Conservation (phyloP, 2,888 invertebrate species). For the Macaria notata region DNA sequence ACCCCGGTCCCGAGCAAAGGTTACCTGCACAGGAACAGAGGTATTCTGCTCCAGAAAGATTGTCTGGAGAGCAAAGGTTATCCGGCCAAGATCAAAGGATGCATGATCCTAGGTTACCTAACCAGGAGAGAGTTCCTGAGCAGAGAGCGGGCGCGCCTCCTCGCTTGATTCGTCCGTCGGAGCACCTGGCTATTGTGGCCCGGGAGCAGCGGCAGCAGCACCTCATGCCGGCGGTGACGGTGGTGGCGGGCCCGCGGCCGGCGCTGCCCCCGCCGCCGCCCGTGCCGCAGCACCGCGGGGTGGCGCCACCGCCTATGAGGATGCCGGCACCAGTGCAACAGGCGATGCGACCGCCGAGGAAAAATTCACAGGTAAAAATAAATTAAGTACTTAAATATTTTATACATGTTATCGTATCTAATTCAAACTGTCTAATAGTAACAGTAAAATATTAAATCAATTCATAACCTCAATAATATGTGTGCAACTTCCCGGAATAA, state of each 20-base stretch:
- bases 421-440: too few species aligned
- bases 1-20: slow-evolving; percentile 10
- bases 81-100: slow-evolving; percentile 52
- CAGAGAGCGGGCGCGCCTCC: slow-evolving; percentile 51
- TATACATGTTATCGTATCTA: too few species aligned
- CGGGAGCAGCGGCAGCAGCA: slow-evolving; percentile 58
- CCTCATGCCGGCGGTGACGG: slow-evolving; percentile 58
- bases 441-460: too few species aligned
- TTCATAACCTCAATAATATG: too few species aligned
- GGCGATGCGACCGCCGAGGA: slow-evolving; percentile 60
- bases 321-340: slow-evolving; percentile 64
- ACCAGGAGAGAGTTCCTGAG: slow-evolving; percentile 13
- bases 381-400: background rate
- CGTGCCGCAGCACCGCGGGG: slow-evolving; percentile 57
- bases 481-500: too few species aligned
- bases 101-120: slow-evolving; percentile 28
- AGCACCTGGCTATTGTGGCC: slow-evolving; percentile 65
- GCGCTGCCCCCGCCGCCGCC: slow-evolving; percentile 51
- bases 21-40: slow-evolving; percentile 9
- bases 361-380: slow-evolving; percentile 67
- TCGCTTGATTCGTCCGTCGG: slow-evolving; percentile 71
- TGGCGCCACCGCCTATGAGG: slow-evolving; percentile 62
- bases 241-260: slow-evolving; percentile 57
- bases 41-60: slow-evolving; percentile 10
- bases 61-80: slow-evolving; percentile 1